A percentile compares a stretch with the other conserved stretches of the same genome.
phyloP scores from a whole-genome alignment of 1,140 invertebrate species.

The Bombus huntii region DNA sequence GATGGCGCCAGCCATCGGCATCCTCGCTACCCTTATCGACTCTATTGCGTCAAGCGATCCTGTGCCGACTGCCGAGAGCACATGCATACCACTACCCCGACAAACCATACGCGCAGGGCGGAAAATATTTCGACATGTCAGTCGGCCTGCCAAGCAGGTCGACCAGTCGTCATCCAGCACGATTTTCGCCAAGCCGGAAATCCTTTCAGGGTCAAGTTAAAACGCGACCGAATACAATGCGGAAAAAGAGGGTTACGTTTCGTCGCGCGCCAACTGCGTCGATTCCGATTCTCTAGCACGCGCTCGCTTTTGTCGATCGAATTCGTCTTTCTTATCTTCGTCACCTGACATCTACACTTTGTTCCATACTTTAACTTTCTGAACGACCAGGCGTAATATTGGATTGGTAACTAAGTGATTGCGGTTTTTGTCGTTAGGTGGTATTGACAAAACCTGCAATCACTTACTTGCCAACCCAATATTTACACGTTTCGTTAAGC shows the following conservation, averaged over 20 bases:
- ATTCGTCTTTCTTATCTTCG: no score
- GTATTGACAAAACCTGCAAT: no score
- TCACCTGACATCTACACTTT: no score
- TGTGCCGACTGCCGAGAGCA: background rate
- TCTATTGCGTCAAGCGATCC: slow-evolving; percentile 64
- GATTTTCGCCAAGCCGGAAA: slow-evolving; percentile 40
- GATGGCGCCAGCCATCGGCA: slow-evolving; percentile 68
- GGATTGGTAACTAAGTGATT: no score
- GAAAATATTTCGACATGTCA: slow-evolving; percentile 45
- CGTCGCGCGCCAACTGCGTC: no score
- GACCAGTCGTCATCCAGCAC: slow-evolving; percentile 39
- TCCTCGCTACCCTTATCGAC: slow-evolving; percentile 69
- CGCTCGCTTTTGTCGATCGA: background rate
- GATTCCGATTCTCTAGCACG: no score
- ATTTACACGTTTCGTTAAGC: no score
- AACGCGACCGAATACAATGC: slow-evolving; percentile 16
- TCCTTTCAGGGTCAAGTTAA: slow-evolving; percentile 31
- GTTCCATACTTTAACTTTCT: background rate
- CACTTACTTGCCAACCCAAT: no score
- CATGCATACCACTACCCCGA: no score
- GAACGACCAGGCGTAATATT: no score
- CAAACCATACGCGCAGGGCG: slow-evolving; percentile 7
- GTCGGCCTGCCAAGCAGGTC: slow-evolving; percentile 31
- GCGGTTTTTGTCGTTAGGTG: no score
- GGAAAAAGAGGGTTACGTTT: background rate